Conservation (phyloP, 53 echinoderm and acorn worm genomes). For the Antedon mediterranea region DNA sequence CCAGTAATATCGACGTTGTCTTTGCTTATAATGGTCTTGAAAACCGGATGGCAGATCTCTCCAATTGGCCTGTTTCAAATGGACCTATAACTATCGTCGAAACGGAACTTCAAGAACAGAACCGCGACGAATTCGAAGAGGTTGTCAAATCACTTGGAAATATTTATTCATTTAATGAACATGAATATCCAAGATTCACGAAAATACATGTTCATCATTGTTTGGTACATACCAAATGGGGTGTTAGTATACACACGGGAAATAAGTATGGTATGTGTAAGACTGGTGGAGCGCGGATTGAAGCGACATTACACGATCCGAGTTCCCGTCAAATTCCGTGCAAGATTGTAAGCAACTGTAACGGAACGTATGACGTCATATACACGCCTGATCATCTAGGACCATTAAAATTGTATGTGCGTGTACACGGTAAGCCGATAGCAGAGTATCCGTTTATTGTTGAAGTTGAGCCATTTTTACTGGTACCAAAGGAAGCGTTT, state of each 20-base stretch:
- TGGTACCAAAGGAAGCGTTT: neutral
- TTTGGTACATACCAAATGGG: neutral
- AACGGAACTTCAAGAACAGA: neutral
- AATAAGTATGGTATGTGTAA: neutral
- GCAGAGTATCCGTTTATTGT: neutral
- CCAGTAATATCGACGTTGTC: neutral
- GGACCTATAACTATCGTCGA: neutral
- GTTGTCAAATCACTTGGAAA: neutral
- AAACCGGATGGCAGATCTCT: neutral
- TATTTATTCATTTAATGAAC: neutral
- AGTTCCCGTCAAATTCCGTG: neutral
- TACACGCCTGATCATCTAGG: neutral
- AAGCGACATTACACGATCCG: neutral
- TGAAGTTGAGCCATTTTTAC: neutral
- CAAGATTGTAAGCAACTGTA: neutral
- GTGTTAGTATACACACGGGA: neutral
- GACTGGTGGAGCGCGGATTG: neutral
- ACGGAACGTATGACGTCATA: neutral
- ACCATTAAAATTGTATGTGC: neutral
- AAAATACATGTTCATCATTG: neutral
- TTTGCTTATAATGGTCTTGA: neutral
- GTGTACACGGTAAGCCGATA: neutral
- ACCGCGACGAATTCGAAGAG: neutral
- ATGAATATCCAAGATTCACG: neutral
- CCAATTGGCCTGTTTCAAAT: neutral